Conservation (phyloP, 1,140 invertebrate species). For the Eurosta solidaginis region DNA sequence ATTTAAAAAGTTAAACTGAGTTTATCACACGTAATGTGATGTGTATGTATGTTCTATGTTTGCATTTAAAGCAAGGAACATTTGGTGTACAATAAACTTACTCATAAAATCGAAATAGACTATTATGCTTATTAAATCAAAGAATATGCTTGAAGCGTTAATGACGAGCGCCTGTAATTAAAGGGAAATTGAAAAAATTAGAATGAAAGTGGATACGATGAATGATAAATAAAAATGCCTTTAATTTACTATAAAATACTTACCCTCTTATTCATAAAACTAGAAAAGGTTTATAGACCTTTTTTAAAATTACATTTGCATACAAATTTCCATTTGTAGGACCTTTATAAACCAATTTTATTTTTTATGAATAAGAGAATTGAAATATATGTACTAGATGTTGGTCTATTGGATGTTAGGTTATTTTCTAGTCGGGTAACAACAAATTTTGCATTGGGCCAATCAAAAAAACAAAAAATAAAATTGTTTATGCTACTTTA, state of each 20-base stretch:
- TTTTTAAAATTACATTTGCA: no score
- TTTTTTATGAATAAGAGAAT: no score
- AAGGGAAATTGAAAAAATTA: conserved; percentile 20
- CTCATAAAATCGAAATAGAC: conserved; percentile 51
- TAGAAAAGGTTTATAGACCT: no score
- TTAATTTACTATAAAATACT: neutral
- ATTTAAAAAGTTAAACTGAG: neutral
- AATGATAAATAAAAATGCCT: neutral
- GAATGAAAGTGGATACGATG: neutral
- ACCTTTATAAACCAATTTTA: no score
- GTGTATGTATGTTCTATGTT: neutral
- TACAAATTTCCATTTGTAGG: no score
- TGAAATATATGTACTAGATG: no score
- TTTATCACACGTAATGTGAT: neutral
- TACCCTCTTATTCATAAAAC: no score
- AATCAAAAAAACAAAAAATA: no score
- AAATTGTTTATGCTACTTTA: no score
- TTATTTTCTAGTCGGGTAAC: no score
- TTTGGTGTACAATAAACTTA: conserved; percentile 41
- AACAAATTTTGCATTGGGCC: no score
- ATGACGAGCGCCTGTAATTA: conserved; percentile 56
- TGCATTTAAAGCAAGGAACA: neutral
- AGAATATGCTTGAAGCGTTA: conserved; percentile 54
- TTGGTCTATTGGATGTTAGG: no score
- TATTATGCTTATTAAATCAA: conserved; percentile 54